Evolutionary conservation across 1,140 invertebrate genomes (phyloP), one percentile per base, ranked within the genome.

Genomic region (Euwallacea similis): DNA sequence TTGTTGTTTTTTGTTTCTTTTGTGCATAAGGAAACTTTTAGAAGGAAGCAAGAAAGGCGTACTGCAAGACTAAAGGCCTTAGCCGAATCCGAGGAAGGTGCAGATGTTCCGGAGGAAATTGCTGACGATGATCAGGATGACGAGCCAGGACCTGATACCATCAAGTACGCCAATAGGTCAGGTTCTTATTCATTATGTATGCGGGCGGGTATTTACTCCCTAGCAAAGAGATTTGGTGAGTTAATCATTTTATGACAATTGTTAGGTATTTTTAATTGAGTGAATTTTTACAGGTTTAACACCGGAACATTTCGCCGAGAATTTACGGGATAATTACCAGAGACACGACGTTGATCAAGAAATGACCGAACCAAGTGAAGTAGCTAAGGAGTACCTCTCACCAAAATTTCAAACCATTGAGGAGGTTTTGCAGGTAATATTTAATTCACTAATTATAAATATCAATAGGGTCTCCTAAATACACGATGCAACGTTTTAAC

Each of bases 291-390:
- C 50, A 68, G 67, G 98, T 73, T 82, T 99, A n/a, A 92, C 90
- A 2, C 94, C 98, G 0, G 93, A 97, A 79, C 91, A 99, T 79
- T 98, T 98, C 83, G 97, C 95, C 2, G 96, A 99, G 84, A 99
- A 99, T 84, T 82, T 99, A 0, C 87, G 95, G 0, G 97, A 98
- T 78, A 97, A 97, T 80, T 99, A 98, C 83, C 94, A 96, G 78
- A 86, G 94, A n/a, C 94, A 98, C 82, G 97, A 99, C 79, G 93
- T 99, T 2, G 95, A 98, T 58, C 96, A 98, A 82, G 93, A 93
- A 74, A 86, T 89, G 0, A 85, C 89, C 2, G 90, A 94, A 73
- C 95, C 96, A 0, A 76, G 85, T 8, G 91, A 94, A 71, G 82
- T 95, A 15, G 95, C 96, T 0, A 89, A 88, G 70, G 91, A 90